phyloP scores from a whole-genome alignment of 92 coral and sea anemone genomes.

The Muricea muricata region DNA sequence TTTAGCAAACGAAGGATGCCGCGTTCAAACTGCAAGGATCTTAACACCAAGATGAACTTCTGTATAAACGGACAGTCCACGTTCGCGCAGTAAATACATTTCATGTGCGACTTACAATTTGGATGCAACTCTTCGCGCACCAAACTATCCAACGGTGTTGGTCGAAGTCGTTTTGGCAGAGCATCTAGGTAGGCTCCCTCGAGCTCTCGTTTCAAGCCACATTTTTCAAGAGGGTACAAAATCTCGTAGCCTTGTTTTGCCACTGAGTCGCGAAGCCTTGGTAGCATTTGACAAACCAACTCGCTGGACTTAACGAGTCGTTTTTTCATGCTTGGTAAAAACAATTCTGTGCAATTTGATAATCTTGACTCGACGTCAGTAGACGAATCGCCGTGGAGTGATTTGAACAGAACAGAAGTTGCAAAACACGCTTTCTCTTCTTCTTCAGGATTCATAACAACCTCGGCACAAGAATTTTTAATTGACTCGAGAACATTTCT shows the following conservation, averaged over 20 bases:
- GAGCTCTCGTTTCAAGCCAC: constrained; percentile 90
- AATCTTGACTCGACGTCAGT: constrained; percentile 63
- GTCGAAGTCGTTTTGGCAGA: constrained; percentile 81
- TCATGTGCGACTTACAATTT: constrained; percentile 33
- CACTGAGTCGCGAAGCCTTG: constrained; percentile 86
- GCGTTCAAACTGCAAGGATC: constrained; percentile 35
- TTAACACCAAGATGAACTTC: constrained; percentile 4
- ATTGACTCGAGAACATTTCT: constrained; percentile 83
- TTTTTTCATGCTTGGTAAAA: constrained; percentile 86
- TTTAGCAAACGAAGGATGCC: constrained; percentile 88
- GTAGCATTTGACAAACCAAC: constrained; percentile 83
- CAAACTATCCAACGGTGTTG: constrained; percentile 78
- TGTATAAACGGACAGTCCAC: constrained; percentile 36
- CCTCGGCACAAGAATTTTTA: constrained; percentile 85
- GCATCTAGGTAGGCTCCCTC: constrained; percentile 62
- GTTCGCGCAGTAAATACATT: constrained; percentile 57
- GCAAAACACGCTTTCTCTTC: constrained; percentile 83
- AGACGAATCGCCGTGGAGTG: constrained; percentile 31
- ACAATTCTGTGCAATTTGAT: constrained; percentile 67
- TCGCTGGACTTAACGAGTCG: constrained; percentile 78
- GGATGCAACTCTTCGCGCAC: constrained; percentile 92
- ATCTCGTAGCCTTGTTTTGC: constrained; percentile 88
- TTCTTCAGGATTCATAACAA: constrained; percentile 86
- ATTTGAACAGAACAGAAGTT: constrained; percentile 81
- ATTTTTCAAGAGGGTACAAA: constrained; percentile 84